phyloP scores from a whole-genome alignment of 2,888 invertebrate species.

The Rotaria socialis region DNA sequence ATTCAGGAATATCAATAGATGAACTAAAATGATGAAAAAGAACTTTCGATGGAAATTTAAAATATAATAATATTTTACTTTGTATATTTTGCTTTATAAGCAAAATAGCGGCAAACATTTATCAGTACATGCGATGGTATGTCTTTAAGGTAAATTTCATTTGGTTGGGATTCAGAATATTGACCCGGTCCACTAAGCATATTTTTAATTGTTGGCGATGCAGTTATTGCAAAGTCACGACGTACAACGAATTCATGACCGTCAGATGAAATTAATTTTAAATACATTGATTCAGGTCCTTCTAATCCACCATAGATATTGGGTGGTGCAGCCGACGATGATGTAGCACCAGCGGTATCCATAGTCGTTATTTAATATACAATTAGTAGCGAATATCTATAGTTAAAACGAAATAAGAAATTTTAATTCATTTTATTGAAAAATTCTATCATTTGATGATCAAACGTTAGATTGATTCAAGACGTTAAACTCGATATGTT shows the following conservation, averaged over 20 bases:
- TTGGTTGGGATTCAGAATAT: constrained; percentile 97
- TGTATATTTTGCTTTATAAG: constrained; percentile 94
- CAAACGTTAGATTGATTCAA: no score
- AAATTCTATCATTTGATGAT: no score
- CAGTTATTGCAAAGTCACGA: constrained; percentile 86
- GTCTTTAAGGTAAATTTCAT: constrained; percentile 96
- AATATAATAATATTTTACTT: constrained; percentile 62
- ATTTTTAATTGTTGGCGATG: constrained; percentile 91
- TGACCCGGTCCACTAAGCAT: constrained; percentile 97
- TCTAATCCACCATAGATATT: constrained; percentile 11
- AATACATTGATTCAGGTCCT: constrained; percentile 93
- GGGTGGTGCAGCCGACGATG: neutral
- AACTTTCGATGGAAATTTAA: neutral
- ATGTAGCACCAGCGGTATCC: neutral
- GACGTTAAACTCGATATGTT: no score
- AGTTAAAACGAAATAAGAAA: no score
- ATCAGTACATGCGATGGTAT: constrained; percentile 98
- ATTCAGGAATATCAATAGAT: constrained; percentile 99
- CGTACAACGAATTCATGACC: constrained; percentile 98
- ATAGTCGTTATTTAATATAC: neutral
- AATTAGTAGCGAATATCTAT: no score
- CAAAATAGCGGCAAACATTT: constrained; percentile 99
- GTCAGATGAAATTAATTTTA: constrained; percentile 90
- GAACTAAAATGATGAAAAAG: neutral
- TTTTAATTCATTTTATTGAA: no score